Evolutionary conservation across 2,888 invertebrate genomes (phyloP), one percentile per base, ranked within the genome.

Genomic region (Drosophila maculinotata): DNA sequence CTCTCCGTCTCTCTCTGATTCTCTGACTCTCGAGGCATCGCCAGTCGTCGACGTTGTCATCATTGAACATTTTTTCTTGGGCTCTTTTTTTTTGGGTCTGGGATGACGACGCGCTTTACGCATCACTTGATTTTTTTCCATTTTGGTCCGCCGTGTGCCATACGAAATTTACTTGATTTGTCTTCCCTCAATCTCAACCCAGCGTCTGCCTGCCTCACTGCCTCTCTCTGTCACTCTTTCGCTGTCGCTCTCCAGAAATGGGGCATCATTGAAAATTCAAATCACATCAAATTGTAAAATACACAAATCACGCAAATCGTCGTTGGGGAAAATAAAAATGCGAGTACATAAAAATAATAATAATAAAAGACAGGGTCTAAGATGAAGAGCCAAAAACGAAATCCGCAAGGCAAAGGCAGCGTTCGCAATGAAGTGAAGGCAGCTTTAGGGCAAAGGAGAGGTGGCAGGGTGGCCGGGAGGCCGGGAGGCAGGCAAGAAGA

Each of bases 211-310:
- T n/a, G 25, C 5, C 8, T n/a, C 1, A 9, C 20, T 4, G 23
- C 26, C 25, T n/a, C 39, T 5, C 17, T 9, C 9, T 7, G 30
- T 3, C 20, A n/a, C n/a, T n/a, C n/a, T n/a, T n/a, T n/a, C n/a
- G n/a, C n/a, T n/a, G n/a, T n/a, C n/a, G n/a, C n/a, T n/a, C 8
- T 25, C 35, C 49, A 41, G 41, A 60, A 60, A 60, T 63, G 66
- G 66, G 66, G 68, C 76, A 72, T 72, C 87, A 86, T 88, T 86
- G 82, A 74, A 70, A 79, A 86, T 86, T 88, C 88, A 86, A 84
- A 85, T 84, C 88, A 85, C 88, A 88, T 69, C 82, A 70, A 76
- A 84, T 76, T 75, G 74, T 73, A 87, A 87, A 86, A 81, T 79
- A 75, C 71, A 88, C 79, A 87, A 82, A 76, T 68, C 75, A 79